phyloP scores from a whole-genome alignment of 2,797 vertebrate species.

The Rhynchonycteris naso region DNA sequence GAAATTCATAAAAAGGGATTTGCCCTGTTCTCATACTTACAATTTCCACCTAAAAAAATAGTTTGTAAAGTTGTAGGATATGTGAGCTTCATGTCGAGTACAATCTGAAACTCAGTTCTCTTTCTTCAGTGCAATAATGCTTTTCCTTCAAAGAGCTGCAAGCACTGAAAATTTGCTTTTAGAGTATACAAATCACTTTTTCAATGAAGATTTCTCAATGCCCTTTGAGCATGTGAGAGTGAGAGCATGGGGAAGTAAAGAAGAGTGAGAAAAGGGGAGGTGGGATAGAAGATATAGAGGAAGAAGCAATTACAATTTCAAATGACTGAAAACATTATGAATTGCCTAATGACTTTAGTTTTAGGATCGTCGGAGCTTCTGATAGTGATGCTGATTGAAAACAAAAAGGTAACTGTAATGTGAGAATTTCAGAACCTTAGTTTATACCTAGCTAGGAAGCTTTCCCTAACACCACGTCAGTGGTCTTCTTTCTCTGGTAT shows the following conservation, averaged over 20 bases:
- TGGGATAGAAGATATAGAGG: background rate
- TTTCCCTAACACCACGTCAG: background rate
- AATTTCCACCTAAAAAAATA: constrained; percentile 18
- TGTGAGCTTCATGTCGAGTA: background rate
- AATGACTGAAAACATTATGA: background rate
- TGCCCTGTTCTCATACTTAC: background rate
- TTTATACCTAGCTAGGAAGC: background rate
- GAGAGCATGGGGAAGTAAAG: background rate
- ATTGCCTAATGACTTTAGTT: constrained; percentile 17
- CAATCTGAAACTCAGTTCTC: background rate
- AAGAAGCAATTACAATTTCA: background rate
- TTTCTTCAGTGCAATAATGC: constrained; percentile 20
- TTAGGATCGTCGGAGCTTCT: background rate
- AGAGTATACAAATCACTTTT: constrained; percentile 48
- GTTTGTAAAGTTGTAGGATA: background rate
- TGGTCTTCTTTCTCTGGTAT: background rate
- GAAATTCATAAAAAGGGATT: background rate
- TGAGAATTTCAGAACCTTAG: background rate
- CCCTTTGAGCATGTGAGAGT: background rate
- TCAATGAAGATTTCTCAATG: constrained; percentile 56
- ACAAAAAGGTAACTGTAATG: background rate
- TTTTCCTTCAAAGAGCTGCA: constrained; percentile 25
- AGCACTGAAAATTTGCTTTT: constrained; percentile 33
- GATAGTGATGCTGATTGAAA: background rate
- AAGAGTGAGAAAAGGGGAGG: background rate